Percentiles rank a stretch among this genome's conserved stretches.
phyloP scores from a whole-genome alignment of 2,888 invertebrate species.

The Dorcus hopei region DNA sequence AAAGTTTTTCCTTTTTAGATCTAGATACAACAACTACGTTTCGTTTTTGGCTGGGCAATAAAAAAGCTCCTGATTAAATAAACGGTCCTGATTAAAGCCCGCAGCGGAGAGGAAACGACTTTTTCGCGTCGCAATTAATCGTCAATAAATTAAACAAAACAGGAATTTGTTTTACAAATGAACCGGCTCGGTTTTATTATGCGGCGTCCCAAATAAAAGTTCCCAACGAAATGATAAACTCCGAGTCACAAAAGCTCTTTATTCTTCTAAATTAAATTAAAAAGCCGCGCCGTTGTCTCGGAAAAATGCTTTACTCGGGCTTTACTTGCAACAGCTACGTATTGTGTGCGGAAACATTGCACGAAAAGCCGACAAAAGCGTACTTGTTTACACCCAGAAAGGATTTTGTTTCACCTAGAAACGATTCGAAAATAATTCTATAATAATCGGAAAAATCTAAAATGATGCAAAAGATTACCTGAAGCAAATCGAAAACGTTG shows the following conservation, averaged over 20 bases:
- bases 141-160: background rate
- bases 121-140: background rate
- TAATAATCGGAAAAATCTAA: too few species aligned
- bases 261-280: conserved; percentile 28
- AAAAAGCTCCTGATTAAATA: too few species aligned
- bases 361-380: too few species aligned
- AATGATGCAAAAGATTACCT: too few species aligned
- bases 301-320: conserved; percentile 19
- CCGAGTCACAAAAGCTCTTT: conserved; percentile 20
- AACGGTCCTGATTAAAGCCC: too few species aligned
- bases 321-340: background rate
- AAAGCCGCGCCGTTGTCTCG: conserved; percentile 20
- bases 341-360: too few species aligned
- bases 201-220: conserved; percentile 12
- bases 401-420: too few species aligned
- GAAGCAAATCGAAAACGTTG: too few species aligned
- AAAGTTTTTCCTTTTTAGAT: background rate
- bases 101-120: background rate
- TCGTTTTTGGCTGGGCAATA: too few species aligned
- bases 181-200: conserved; percentile 15
- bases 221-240: conserved; percentile 13
- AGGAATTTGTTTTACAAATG: conserved; percentile 5
- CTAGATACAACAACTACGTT: background rate
- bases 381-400: too few species aligned
- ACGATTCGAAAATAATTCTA: too few species aligned